phyloP scores from a whole-genome alignment of 2,113 vertebrate genomes.

The Antechinus stuartii region DNA sequence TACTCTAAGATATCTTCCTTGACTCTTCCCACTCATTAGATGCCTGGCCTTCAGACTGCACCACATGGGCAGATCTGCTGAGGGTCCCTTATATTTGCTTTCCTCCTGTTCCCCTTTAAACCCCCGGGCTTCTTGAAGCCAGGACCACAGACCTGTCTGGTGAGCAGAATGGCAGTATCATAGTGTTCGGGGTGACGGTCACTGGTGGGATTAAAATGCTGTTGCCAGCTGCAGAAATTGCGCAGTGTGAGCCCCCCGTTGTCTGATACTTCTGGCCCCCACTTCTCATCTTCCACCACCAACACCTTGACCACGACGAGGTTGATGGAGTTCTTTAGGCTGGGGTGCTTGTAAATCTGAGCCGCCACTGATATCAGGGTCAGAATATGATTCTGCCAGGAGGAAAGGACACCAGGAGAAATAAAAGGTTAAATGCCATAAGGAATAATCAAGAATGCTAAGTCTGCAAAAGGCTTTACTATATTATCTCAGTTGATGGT shows the following conservation, averaged over 20 bases:
- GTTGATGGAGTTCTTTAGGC: conserved; percentile 93
- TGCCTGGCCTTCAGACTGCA: conserved; percentile 55
- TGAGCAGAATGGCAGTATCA: conserved; percentile 95
- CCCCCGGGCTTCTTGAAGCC: not conserved
- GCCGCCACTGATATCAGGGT: conserved; percentile 93
- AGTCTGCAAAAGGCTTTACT: not conserved
- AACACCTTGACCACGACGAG: conserved; percentile 95
- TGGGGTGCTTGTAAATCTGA: conserved; percentile 95
- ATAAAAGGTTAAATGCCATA: not conserved
- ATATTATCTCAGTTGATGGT: not conserved
- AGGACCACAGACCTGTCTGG: conserved; percentile 90
- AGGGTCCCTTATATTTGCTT: conserved; percentile 8
- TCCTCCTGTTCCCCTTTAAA: not conserved
- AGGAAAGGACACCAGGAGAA: not conserved
- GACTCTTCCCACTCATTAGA: not conserved
- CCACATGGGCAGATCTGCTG: conserved; percentile 27
- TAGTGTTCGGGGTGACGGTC: conserved; percentile 94
- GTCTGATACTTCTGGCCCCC: conserved; percentile 90
- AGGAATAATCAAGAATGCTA: rapidly evolving
- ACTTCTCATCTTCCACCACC: conserved; percentile 88
- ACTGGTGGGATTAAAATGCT: conserved; percentile 90
- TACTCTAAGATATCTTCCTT: conserved; percentile 54
- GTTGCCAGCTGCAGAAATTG: conserved; percentile 97
- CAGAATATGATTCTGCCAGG: conserved; percentile 91
- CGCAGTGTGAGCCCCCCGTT: conserved; percentile 92